Base-by-base conservation (phyloP, 2,113 vertebrate species). In the Variabilichromis moorii region DNA sequence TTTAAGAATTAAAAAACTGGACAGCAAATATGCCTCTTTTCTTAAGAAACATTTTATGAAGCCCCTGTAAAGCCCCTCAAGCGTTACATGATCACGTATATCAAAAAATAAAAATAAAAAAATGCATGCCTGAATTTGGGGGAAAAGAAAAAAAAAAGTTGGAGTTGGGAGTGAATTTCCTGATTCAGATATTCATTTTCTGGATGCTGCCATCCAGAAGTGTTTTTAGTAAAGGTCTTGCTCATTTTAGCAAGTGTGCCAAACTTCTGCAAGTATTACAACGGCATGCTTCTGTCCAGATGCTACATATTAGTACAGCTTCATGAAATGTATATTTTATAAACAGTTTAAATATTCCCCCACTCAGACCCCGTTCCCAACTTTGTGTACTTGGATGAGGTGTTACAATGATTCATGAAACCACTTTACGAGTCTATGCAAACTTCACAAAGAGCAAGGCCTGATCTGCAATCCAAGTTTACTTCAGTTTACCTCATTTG, bases 401-500 rank as follows among this genome's bases (percentile, higher is more conserved):
- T 33, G 73, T 78, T 82, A 31, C 59, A 83, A 86, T 57, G 35
- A 90, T 31, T 63, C 28, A 89, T 84, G 40, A 86, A 85, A 86
- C 11, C 76, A 26, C 59, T 28, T 8, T 28, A 53, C 6, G 16
- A 55, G 51, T 86, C 45, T 45, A 57, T 13, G 71, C 17, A 90
- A 87, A 91, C 31, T 55, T 84, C 42, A 82, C 19, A 76, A 50
- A 73, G 57, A 82, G 40, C 21, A 28, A 83, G 26, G 9, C 8
- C 9, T 11, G 35, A 84, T 68, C 80, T 84, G 33, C 35, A 76
- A 24, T 78, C 55, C 45, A 81, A 73, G 61, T 92, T 90, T 84
- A 81, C 80, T 37, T 83, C 83, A 24, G 51, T 88, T 88, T 55
- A 85, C 33, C 21, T 55, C 26, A 80, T 93, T 90, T 88, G 42